Evolutionary conservation across 2,797 vertebrate species (phyloP).

Genomic region (Tinamus major): DNA sequence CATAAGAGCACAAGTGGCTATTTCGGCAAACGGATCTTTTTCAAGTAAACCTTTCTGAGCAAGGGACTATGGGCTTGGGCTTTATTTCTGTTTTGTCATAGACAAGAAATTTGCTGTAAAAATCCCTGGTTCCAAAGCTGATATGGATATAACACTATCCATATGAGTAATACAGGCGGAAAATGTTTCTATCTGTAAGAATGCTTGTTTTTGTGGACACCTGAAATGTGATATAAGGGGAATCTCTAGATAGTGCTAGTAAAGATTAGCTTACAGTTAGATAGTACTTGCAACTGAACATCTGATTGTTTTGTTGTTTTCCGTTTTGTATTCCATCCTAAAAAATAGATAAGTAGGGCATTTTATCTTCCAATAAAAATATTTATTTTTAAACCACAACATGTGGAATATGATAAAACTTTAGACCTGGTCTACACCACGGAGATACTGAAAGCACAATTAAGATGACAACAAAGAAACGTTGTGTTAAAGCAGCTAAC

Average conservation of each 20-base stretch:
- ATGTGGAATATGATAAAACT: background rate
- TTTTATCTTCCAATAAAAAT: background rate
- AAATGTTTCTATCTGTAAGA: background rate
- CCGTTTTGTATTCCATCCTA: background rate
- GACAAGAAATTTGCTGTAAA: background rate
- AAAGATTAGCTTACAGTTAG: background rate
- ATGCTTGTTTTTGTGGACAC: background rate
- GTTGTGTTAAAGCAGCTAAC: background rate
- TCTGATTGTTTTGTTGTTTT: background rate
- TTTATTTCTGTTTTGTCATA: background rate
- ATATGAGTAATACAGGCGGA: background rate
- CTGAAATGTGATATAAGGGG: background rate
- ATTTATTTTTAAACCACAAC: constrained; percentile 13
- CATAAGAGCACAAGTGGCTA: background rate
- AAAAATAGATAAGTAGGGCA: background rate
- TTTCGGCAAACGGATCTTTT: background rate
- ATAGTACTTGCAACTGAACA: background rate
- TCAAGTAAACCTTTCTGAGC: background rate
- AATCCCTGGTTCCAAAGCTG: background rate
- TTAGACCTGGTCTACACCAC: background rate
- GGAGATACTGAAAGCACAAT: background rate
- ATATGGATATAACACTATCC: background rate
- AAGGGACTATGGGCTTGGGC: background rate
- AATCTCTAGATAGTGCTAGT: background rate
- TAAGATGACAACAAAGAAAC: constrained; percentile 5